phyloP scores from a whole-genome alignment of 1,140 invertebrate species.

The Holotrichia oblita region DNA sequence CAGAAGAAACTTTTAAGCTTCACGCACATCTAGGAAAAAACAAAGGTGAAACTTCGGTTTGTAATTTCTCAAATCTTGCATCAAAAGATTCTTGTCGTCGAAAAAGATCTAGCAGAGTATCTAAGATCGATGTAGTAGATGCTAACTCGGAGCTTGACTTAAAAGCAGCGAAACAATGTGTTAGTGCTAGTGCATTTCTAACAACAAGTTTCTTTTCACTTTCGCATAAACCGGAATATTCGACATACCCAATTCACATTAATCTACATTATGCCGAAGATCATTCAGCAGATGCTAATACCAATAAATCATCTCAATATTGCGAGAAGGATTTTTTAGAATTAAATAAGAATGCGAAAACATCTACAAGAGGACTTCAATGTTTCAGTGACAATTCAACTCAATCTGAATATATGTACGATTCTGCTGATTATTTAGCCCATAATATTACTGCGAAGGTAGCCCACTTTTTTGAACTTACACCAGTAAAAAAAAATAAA shows the following conservation, averaged over 20 bases:
- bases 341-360: not conserved
- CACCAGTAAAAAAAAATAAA: not conserved
- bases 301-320: not conserved
- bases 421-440: not conserved
- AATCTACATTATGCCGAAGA: not conserved
- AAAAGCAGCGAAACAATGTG: not conserved
- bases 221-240: not conserved
- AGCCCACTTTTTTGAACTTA: conserved; percentile 13
- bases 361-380: conserved; percentile 1
- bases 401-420: not conserved
- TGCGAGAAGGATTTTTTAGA: not conserved
- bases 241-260: not conserved
- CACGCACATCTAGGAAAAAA: not conserved
- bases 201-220: not conserved
- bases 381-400: conserved; percentile 1
- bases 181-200: conserved; percentile 12
- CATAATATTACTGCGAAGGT: conserved; percentile 4
- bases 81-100: not conserved
- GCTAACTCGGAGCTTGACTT: not conserved
- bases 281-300: not conserved
- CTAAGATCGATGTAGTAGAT: not conserved
- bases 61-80: not conserved
- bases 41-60: not conserved
- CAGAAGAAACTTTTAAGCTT: not conserved
- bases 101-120: not conserved